Evolutionary conservation across 2,888 invertebrate species (phyloP), one percentile per base, ranked within the genome.

Genomic region (Heteropelma amictum): DNA sequence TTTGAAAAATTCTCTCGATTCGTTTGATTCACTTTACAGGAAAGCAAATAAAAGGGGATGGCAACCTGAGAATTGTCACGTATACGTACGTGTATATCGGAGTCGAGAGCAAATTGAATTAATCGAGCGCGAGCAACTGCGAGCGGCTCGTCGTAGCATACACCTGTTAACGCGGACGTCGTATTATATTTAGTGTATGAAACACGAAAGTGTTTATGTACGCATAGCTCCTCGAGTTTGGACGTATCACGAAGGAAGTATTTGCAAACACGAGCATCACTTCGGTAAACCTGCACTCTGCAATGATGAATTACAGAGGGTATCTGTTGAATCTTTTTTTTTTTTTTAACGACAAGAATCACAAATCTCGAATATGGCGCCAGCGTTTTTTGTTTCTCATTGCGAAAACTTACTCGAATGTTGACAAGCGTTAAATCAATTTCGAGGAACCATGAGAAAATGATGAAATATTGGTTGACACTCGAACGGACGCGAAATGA

Each of bases 141-240:
- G 71, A 67, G 71, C 71, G 71, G 67, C 61, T 35, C 49, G 23
- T 28, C 61, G 47, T 49, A 33, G 64, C 19, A 12, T 2, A 19
- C 75, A 75, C 75, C 75, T 75, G 75, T 75, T 75, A 75, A 75
- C 61, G 61, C 67, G 51, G 26, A 33, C 42, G 28, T 53, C 40
- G 47, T 68, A 35, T 35, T 35, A 60, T 60, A 30, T 30, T 33
- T 21, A 17, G 51, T 33, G 49, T 40, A 47, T 7, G 56, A 38
- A 40, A 40, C 21, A 21, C 10, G 8, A 28, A 28, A n/a, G 10
- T 54, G 38, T 26, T 30, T 26, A 30, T 10, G n/a, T 8, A 40
- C 23, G 14, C 23, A 10, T 40, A 12, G 53, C 33, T 58, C 51
- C 40, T 30, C 58, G 47, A 60, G 42, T 42, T 60, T 21, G n/a